phyloP scores from a whole-genome alignment of 2,113 vertebrate genomes.

The Trematomus loennbergii region DNA sequence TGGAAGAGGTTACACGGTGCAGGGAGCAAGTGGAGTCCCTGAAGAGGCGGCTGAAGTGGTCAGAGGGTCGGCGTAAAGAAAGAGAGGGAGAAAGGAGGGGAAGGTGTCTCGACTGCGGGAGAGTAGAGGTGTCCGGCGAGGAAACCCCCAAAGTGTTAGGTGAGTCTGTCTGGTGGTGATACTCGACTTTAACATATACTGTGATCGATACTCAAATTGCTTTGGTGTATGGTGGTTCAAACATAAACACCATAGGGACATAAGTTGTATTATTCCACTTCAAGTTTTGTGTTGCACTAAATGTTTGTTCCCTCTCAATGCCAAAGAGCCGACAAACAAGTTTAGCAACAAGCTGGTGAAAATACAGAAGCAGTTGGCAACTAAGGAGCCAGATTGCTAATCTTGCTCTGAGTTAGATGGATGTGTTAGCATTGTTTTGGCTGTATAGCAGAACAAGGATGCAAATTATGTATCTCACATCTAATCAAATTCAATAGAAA shows the following conservation, averaged over 20 bases:
- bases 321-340: no score
- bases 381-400: background rate
- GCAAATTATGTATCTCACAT: background rate
- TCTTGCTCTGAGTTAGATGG: background rate
- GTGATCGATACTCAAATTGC: no score
- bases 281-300: no score
- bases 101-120: constrained; percentile 73
- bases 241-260: no score
- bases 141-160: constrained; percentile 42
- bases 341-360: background rate
- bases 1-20: constrained; percentile 82
- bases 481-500: no score
- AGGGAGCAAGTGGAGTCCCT: constrained; percentile 82
- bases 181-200: no score
- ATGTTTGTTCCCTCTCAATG: no score
- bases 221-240: no score
- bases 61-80: constrained; percentile 71
- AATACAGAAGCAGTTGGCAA: background rate
- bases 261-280: no score
- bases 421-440: background rate
- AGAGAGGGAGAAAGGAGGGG: constrained; percentile 55
- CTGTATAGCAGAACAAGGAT: background rate
- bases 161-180: constrained; percentile 18
- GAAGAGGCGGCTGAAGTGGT: constrained; percentile 78
- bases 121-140: constrained; percentile 17